Conservation (phyloP, 2,797 vertebrate species). For the Sebastes vulpes region DNA sequence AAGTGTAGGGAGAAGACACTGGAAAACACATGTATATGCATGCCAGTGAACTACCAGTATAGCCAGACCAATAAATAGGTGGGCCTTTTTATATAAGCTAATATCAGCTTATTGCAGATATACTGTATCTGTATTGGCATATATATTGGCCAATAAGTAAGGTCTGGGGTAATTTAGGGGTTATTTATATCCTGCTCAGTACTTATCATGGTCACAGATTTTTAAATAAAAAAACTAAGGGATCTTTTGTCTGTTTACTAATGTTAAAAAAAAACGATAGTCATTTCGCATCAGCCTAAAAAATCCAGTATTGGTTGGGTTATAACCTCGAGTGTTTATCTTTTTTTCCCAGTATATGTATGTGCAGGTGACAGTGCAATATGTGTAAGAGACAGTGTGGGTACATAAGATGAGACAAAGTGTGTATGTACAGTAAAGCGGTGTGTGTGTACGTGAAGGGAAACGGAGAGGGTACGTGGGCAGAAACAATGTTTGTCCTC, state of each 20-base stretch:
- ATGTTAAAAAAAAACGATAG: not conserved
- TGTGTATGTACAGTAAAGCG: not conserved
- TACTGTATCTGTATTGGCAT: not conserved
- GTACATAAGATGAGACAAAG: not conserved
- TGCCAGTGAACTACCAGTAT: not conserved
- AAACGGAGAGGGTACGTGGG: conserved; percentile 1
- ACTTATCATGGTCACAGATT: not conserved
- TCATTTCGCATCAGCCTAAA: not conserved
- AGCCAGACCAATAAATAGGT: not conserved
- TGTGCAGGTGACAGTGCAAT: not conserved
- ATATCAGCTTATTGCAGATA: not conserved
- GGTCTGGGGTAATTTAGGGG: not conserved
- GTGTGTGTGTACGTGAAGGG: not conserved
- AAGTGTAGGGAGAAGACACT: not conserved
- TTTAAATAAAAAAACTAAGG: not conserved
- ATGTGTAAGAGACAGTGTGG: not conserved
- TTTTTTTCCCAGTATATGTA: not conserved
- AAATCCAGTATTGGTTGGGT: not conserved
- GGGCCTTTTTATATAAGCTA: not conserved
- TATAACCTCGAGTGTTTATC: not conserved
- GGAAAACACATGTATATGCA: not conserved
- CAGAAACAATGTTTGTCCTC: conserved; percentile 29
- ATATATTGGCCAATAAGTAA: not conserved
- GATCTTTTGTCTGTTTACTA: not conserved
- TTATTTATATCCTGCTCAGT: not conserved